Conservation (phyloP, 2,797 vertebrate genomes). For the Garrulus glandarius region DNA sequence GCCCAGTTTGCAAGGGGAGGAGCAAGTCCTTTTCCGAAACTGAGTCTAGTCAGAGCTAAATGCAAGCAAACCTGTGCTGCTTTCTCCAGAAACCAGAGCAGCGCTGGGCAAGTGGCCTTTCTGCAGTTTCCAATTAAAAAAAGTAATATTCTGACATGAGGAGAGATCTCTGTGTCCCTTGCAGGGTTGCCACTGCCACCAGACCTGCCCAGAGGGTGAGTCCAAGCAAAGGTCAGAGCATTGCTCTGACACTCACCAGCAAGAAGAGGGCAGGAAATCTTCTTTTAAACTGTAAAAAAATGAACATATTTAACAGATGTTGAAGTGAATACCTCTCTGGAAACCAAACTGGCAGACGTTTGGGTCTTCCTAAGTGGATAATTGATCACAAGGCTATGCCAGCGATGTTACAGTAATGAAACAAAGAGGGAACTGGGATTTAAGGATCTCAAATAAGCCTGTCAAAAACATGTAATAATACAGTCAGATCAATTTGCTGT, state of each 20-base stretch:
- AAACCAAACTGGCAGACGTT: neutral
- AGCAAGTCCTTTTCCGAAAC: neutral
- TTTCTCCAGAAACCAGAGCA: neutral
- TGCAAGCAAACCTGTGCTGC: neutral
- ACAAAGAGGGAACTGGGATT: slow-evolving; percentile 42
- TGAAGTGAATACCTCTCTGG: neutral
- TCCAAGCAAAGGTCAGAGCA: neutral
- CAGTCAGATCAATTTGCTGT: slow-evolving; percentile 68
- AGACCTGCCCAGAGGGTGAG: neutral
- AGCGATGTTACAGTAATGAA: slow-evolving; percentile 34
- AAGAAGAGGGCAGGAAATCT: neutral
- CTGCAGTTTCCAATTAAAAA: neutral
- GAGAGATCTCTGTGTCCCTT: neutral
- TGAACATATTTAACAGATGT: neutral
- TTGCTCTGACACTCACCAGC: neutral
- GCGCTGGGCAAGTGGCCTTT: neutral
- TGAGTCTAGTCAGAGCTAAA: neutral
- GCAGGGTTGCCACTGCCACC: neutral
- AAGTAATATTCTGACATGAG: neutral
- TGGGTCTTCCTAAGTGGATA: slow-evolving; percentile 44
- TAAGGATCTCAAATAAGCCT: slow-evolving; percentile 53
- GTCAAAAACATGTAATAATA: slow-evolving; percentile 67
- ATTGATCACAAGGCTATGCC: slow-evolving; percentile 52
- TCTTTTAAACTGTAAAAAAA: neutral
- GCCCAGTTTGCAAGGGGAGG: neutral